Base-by-base conservation (phyloP, 1,140 invertebrate genomes). In the Dermatophagoides farinae region DNA sequence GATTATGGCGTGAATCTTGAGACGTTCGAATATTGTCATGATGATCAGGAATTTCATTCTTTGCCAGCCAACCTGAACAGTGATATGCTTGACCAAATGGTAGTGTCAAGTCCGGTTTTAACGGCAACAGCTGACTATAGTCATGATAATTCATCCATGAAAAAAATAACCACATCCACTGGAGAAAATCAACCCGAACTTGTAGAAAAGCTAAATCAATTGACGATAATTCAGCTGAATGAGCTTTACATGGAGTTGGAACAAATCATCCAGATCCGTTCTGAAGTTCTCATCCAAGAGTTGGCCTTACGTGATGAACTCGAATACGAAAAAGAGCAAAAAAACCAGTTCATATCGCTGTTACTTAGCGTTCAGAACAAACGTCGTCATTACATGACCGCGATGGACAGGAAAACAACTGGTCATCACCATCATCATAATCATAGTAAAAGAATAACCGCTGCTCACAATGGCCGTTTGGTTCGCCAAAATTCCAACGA, bases 271-370 rank as follows among this genome's bases (percentile, higher is more conserved):
- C 81, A 87, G 64, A 86, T 92, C 68, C 82, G 92, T 69, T 95
- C 89, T 31, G 91, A 96, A 76, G 90, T 87, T 4, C 77, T 97
- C 11, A 91, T 96, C 65, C 80, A 84, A 14, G 86, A 91, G 72
- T 63, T 73, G 65, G 89, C 93, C 4, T 77, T 92, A 12, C 77
- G 93, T 51, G 95, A 99, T 72, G 95, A 99, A 72, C 73, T 92
- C 41, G 93, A 98, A 72, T 98, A 88, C 72, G 93, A 98, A 71
- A 98, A 98, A 73, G 95, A 98, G 75, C 74, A 97, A 67, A 97
- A 97, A 73, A 98, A 99, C 73, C 90, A 90, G 59, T 99, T 99
- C 74, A 98, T 99, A 66, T 97, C 92, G 0, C 74, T 97, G 61
- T 77, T 98, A 61, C 77, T 97, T 46, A 88, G 87, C 40, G 90